Evolutionary conservation across 1,140 invertebrate species (phyloP).

Genomic region (Delia radicum): DNA sequence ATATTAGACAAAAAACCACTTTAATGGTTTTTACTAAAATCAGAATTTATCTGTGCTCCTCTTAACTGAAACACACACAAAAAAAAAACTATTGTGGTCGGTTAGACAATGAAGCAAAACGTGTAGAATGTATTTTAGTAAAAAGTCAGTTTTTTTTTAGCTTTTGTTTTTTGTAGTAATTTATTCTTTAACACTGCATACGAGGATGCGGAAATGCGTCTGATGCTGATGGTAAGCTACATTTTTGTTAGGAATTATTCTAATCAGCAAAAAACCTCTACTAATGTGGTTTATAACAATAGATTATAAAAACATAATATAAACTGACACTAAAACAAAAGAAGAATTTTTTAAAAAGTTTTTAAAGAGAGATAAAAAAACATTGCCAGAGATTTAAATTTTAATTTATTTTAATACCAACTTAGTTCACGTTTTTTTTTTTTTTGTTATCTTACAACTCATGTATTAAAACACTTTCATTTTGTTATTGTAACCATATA

Average conservation of each 20-base stretch:
- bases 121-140: background rate
- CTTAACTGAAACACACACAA: background rate
- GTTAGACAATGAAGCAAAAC: background rate
- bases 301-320: background rate
- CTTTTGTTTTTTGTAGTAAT: background rate
- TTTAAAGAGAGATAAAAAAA: background rate
- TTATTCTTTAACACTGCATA: background rate
- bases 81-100: background rate
- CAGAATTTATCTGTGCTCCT: background rate
- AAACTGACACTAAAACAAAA: background rate
- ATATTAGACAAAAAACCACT: background rate
- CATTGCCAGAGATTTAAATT: background rate
- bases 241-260: background rate
- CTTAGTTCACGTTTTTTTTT: background rate
- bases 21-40: background rate
- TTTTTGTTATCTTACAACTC: background rate
- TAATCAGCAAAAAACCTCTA: background rate
- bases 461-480: background rate
- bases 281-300: background rate
- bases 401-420: background rate
- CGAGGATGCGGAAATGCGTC: background rate
- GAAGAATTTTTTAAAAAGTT: background rate
- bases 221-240: background rate
- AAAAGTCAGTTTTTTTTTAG: background rate
- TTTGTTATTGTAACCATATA: background rate